Percentiles rank a stretch among this genome's conserved stretches.
phyloP scores from a whole-genome alignment of 2,888 invertebrate genomes.

The Scelioninae gen. 2 region DNA sequence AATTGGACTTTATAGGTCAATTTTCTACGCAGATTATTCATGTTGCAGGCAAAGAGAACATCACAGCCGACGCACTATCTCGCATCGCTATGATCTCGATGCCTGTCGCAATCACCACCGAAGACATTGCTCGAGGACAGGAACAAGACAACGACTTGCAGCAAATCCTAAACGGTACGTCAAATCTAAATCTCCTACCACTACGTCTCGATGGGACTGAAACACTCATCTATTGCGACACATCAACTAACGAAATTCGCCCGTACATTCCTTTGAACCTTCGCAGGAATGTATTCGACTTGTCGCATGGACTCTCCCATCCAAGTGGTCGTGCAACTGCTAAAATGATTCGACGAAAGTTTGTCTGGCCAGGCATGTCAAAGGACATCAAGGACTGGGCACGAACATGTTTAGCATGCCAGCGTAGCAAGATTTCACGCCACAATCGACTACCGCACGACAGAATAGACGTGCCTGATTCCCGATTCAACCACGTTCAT shows the following conservation, averaged over 20 bases:
- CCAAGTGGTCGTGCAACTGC: neutral
- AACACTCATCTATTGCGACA: too few species aligned
- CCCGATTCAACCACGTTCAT: conserved; percentile 6
- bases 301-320: neutral
- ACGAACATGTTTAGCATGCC: conserved; percentile 1
- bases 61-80: conserved; percentile 9
- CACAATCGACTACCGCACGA: neutral
- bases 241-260: too few species aligned
- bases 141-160: too few species aligned
- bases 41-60: neutral
- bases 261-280: neutral
- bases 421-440: conserved; percentile 1
- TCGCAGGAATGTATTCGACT: neutral
- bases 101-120: conserved; percentile 1
- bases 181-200: too few species aligned
- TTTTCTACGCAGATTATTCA: conserved; percentile 1
- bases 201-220: too few species aligned
- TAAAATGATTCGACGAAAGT: neutral
- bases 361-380: conserved; percentile 8
- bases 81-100: neutral
- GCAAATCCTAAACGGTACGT: too few species aligned
- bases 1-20: conserved; percentile 1
- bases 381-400: neutral
- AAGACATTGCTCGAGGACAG: neutral
- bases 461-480: conserved; percentile 5